phyloP scores from a whole-genome alignment of 1,140 invertebrate genomes.

The Nomia melanderi region DNA sequence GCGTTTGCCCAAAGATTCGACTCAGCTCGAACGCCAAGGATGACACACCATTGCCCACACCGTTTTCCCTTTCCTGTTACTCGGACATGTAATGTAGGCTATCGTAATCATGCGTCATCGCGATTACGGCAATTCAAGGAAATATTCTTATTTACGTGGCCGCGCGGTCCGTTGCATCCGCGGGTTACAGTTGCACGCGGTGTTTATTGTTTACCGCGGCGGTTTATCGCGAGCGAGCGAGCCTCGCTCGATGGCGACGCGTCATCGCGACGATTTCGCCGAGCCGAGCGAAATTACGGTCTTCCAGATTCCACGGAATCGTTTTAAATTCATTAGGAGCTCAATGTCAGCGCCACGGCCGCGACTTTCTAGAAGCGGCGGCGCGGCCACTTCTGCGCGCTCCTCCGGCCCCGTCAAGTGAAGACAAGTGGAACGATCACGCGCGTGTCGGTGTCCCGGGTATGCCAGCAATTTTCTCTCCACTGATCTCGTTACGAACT shows the following conservation, averaged over 20 bases:
- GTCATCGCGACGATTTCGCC: neutral
- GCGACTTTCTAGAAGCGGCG: constrained; percentile 34
- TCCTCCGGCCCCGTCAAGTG: constrained; percentile 67
- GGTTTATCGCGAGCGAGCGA: no score
- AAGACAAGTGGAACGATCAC: constrained; percentile 74
- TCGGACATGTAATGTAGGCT: no score
- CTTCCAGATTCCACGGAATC: neutral
- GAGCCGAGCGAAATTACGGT: neutral
- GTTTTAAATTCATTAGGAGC: neutral
- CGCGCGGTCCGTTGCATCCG: no score
- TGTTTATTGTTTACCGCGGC: neutral
- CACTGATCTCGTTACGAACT: constrained; percentile 36
- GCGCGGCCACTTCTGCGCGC: constrained; percentile 4
- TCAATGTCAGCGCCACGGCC: constrained; percentile 1
- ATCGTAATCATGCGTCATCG: no score
- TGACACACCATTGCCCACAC: no score
- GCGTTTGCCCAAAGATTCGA: no score
- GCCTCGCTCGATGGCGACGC: neutral
- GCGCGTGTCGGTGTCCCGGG: constrained; percentile 46
- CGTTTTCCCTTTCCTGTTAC: no score
- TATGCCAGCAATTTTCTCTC: constrained; percentile 53
- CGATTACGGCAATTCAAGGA: no score
- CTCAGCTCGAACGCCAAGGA: no score
- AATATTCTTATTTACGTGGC: no score
- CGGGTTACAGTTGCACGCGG: neutral